Percentiles rank a stretch among this genome's conserved stretches.
phyloP scores from a whole-genome alignment of 2,797 vertebrate species.

The Neopelma chrysocephalum region DNA sequence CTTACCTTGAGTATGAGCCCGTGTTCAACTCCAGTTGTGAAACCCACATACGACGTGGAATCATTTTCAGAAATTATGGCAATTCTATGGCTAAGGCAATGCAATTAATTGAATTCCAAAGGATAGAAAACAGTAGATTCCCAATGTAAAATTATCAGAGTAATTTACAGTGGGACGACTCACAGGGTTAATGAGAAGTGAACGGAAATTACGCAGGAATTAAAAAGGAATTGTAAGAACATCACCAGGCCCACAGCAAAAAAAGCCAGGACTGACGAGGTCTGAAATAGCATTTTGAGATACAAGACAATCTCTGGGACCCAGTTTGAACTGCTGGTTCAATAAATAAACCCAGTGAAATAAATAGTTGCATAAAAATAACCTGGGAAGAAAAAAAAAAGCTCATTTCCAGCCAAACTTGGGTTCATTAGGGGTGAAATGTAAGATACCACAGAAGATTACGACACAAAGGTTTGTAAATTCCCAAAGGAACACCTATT shows the following conservation, averaged over 20 bases:
- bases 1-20: neutral
- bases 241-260: neutral
- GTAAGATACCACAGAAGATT: neutral
- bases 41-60: neutral
- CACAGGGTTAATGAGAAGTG: neutral
- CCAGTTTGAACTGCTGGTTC: neutral
- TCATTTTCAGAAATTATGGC: neutral
- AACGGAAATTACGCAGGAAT: neutral
- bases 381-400: neutral
- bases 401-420: neutral
- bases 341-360: neutral
- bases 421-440: neutral
- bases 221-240: neutral
- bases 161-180: neutral
- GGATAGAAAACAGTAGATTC: fast-evolving
- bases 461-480: neutral
- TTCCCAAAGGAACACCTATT: neutral
- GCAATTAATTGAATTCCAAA: neutral
- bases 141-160: neutral
- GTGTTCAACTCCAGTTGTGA: neutral
- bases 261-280: neutral
- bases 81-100: neutral
- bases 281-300: neutral
- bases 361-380: neutral
- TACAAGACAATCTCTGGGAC: neutral